phyloP scores from a whole-genome alignment of 2,797 vertebrate genomes.

The Crenuchus spilurus region DNA sequence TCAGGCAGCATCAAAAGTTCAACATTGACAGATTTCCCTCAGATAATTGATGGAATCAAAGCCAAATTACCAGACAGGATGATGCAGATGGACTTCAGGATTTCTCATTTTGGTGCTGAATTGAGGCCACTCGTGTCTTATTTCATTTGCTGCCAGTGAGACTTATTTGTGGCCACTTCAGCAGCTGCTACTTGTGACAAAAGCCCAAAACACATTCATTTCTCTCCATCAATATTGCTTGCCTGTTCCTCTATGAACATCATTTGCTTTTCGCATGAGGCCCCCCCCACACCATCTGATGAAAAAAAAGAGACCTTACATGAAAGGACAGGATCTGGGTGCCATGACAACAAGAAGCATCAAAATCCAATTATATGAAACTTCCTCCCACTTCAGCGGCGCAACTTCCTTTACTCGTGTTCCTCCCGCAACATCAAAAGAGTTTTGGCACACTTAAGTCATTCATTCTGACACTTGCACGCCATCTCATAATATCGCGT shows the following conservation, averaged over 20 bases:
- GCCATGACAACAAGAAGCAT: conserved; percentile 80
- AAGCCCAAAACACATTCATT: conserved; percentile 63
- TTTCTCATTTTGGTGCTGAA: conserved; percentile 71
- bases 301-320: conserved; percentile 50
- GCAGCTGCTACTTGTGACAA: conserved; percentile 69
- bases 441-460: conserved; percentile 66
- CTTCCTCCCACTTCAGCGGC: conserved; percentile 77
- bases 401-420: conserved; percentile 68
- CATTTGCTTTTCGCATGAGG: conserved; percentile 60
- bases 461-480: conserved; percentile 64
- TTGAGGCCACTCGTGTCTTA: conserved; percentile 65
- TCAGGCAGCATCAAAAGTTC: conserved; percentile 20
- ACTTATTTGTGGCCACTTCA: conserved; percentile 64
- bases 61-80: conserved; percentile 48
- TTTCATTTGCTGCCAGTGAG: conserved; percentile 66
- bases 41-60: conserved; percentile 8
- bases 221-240: conserved; percentile 62
- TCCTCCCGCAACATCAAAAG: conserved; percentile 64
- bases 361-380: conserved; percentile 80
- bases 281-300: conserved; percentile 38
- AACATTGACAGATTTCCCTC: conserved; percentile 1
- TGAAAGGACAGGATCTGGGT: conserved; percentile 73
- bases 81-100: conserved; percentile 73
- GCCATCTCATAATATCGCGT: conserved; percentile 64
- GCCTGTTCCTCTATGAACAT: conserved; percentile 59